phyloP scores from a whole-genome alignment of 2,888 invertebrate genomes.

The Odontomyia ornata region DNA sequence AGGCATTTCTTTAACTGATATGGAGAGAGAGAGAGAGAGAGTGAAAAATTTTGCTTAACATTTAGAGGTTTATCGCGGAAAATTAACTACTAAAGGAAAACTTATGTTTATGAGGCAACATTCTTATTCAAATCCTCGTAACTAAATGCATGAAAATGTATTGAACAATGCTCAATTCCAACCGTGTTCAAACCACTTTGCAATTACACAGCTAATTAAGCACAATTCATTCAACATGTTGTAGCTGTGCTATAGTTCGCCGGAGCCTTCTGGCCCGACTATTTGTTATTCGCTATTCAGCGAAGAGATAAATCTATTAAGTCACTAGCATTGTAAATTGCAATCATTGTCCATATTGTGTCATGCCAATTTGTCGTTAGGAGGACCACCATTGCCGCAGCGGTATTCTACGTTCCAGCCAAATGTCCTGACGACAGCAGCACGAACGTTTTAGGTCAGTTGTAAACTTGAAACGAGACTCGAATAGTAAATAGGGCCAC shows the following conservation, averaged over 20 bases:
- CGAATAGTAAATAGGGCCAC: background rate
- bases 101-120: too few species aligned
- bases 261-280: background rate
- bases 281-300: constrained; percentile 8
- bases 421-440: constrained; percentile 20
- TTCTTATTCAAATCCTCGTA: too few species aligned
- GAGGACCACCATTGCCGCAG: background rate
- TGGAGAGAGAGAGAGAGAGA: too few species aligned
- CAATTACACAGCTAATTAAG: background rate
- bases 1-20: background rate
- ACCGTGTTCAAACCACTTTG: too few species aligned
- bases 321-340: constrained; percentile 26
- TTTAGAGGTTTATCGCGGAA: too few species aligned
- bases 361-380: constrained; percentile 23
- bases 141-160: too few species aligned
- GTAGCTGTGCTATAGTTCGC: background rate
- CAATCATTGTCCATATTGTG: constrained; percentile 37
- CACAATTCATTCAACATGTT: background rate
- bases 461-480: constrained; percentile 24
- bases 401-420: background rate
- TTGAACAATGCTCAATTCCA: too few species aligned
- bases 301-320: constrained; percentile 11
- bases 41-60: too few species aligned
- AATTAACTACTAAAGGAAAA: too few species aligned
- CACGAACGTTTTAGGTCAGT: constrained; percentile 14